Conservation (phyloP, 2,888 invertebrate genomes). For the Pardosa pseudoannulata region DNA sequence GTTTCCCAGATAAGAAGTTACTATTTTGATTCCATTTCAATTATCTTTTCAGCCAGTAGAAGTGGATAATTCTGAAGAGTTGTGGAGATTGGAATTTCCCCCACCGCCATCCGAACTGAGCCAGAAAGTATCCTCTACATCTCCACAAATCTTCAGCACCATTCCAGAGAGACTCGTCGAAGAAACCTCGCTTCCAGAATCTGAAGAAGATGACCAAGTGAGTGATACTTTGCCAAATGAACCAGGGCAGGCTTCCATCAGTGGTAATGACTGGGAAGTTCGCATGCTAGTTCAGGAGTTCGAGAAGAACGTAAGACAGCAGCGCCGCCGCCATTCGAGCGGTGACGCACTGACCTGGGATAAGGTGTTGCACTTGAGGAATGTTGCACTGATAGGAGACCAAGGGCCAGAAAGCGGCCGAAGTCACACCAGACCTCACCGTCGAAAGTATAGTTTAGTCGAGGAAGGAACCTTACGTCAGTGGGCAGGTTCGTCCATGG, state of each 20-base stretch:
- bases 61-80: slow-evolving; percentile 26
- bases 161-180: slow-evolving; percentile 41
- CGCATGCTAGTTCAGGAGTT: slow-evolving; percentile 87
- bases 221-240: background rate
- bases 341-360: slow-evolving; percentile 53
- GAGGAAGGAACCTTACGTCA: slow-evolving; percentile 27
- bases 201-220: slow-evolving; percentile 15
- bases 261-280: slow-evolving; percentile 83
- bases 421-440: background rate
- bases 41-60: slow-evolving; percentile 22
- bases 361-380: slow-evolving; percentile 39
- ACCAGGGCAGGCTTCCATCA: background rate
- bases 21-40: too few species aligned
- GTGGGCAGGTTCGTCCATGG: slow-evolving; percentile 6
- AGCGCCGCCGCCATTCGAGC: slow-evolving; percentile 44
- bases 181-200: background rate
- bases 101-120: slow-evolving; percentile 33
- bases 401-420: slow-evolving; percentile 15
- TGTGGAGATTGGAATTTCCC: slow-evolving; percentile 71
- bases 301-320: slow-evolving; percentile 77
- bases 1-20: too few species aligned
- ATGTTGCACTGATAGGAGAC: slow-evolving; percentile 11
- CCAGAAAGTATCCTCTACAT: background rate
- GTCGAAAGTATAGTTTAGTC: slow-evolving; percentile 55
- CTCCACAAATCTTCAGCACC: slow-evolving; percentile 5